These are phyloP conservation scores for Danaus melanippus DNA, from an alignment of 1,140 invertebrate species.

Conservation along the genomic window DNA sequence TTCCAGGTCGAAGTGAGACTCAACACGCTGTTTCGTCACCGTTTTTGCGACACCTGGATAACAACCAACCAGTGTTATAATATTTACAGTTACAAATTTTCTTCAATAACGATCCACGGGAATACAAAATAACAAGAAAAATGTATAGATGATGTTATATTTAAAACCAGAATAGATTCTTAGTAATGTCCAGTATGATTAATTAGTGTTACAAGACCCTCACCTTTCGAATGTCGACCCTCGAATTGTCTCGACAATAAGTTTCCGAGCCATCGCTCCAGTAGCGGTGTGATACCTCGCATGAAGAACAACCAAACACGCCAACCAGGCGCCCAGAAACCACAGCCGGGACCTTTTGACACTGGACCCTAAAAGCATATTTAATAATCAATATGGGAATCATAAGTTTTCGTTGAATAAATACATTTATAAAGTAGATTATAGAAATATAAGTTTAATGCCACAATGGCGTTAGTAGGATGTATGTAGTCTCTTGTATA, in stretches of 20 bases:
- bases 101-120: neutral
- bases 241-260: slow-evolving; percentile 98
- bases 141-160: neutral
- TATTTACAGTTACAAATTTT: neutral
- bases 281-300: slow-evolving; percentile 97
- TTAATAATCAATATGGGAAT: too few relatives aligned
- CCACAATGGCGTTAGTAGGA: too few relatives aligned
- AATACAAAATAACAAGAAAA: neutral
- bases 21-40: slow-evolving; percentile 99
- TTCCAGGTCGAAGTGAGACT: slow-evolving; percentile 99
- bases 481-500: too few relatives aligned
- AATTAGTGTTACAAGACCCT: neutral
- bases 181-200: too few relatives aligned
- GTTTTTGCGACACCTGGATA: slow-evolving; percentile 92
- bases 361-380: slow-evolving; percentile 84
- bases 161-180: neutral
- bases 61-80: neutral
- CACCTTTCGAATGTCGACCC: slow-evolving; percentile 96
- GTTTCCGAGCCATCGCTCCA: slow-evolving; percentile 99
- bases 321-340: slow-evolving; percentile 99
- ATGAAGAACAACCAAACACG: slow-evolving; percentile 99
- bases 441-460: too few relatives aligned
- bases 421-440: too few relatives aligned
- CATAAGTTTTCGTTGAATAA: too few relatives aligned
- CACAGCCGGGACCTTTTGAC: slow-evolving; percentile 99